Base-by-base conservation (phyloP, 2,888 invertebrate species). In the Epistrophella euchroma region DNA sequence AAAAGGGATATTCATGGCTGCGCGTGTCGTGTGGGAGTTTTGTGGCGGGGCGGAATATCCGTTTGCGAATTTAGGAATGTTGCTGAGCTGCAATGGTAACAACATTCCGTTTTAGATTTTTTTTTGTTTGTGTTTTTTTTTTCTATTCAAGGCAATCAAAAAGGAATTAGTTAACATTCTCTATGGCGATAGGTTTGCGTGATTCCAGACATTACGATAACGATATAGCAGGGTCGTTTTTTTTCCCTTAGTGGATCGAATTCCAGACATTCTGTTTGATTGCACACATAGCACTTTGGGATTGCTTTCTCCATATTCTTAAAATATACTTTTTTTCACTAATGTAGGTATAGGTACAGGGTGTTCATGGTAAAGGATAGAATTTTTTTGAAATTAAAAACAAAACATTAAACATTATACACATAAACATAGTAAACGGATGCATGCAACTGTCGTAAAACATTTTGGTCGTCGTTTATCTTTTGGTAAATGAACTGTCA, bases 121-220 rank as follows among this genome's bases (percentile, higher is more conserved):
- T 32, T 32, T 64, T 10, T 35, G 35, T 11, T 45, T 45, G 28
- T 43, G 28, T 17, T 10, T 45, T 28, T n/a, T 28, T 55, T 66
- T 73, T 50, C 10, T 37, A 13, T 76, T 47, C 13, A 73, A 76
- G 80, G 85, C 85, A 85, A 85, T 85, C 85, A 85, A 85, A 85
- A 81, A 76, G 72, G 80, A 80, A 85, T 85, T 85, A 85, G 80
- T 62, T 68, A 72, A 28, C 76, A 72, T 76, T 80, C 75, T 58
- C 75, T 73, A 68, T 28, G 72, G 50, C 78, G 66, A 50, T 73
- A 45, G 66, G 71, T 64, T 81, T 82, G 86, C 86, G 86, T 86
- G 86, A 77, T 82, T 82, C 60, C 73, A 43, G 60, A 28, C 72
- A 62, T 78, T 47, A 58, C 76, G 43, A 45, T 78, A 56, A 58